Conservation (phyloP, 23 tunicate genomes). For the Aplidium turbinatum region DNA sequence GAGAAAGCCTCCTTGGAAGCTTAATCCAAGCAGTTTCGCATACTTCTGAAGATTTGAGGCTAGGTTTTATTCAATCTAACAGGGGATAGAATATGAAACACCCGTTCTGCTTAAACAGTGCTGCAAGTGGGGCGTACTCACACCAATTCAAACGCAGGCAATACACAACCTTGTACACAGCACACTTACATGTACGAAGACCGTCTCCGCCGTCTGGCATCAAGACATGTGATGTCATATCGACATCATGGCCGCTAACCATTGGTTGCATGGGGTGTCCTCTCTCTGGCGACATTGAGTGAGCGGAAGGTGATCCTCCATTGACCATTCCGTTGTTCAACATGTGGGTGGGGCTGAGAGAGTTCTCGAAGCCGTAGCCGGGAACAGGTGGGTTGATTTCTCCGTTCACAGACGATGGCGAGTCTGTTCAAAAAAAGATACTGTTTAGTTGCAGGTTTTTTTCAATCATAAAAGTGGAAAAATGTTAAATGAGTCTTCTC, state of each 20-base stretch:
- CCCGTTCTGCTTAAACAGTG: no score
- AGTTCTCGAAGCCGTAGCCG: slow-evolving; percentile 10
- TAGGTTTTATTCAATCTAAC: no score
- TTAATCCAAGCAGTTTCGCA: no score
- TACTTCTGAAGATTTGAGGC: no score
- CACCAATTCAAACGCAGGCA: no score
- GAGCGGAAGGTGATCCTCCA: neutral
- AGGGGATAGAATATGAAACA: no score
- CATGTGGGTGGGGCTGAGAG: neutral
- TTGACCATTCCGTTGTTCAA: neutral
- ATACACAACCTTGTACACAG: no score
- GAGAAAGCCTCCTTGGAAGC: no score
- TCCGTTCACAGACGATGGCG: slow-evolving; percentile 1
- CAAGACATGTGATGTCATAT: neutral
- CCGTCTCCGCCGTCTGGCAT: slow-evolving; percentile 2
- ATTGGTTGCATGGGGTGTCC: neutral
- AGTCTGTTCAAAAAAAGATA: neutral
- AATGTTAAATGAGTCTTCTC: no score
- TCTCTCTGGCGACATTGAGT: slow-evolving; percentile 24
- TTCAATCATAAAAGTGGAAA: no score
- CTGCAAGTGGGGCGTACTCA: no score
- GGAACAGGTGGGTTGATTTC: neutral
- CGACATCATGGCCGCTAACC: slow-evolving; percentile 3
- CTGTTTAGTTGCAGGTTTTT: no score
- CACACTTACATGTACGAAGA: neutral